Base-by-base conservation (phyloP, 92 coral and sea anemone species). In the Palythoa grandiflora region DNA sequence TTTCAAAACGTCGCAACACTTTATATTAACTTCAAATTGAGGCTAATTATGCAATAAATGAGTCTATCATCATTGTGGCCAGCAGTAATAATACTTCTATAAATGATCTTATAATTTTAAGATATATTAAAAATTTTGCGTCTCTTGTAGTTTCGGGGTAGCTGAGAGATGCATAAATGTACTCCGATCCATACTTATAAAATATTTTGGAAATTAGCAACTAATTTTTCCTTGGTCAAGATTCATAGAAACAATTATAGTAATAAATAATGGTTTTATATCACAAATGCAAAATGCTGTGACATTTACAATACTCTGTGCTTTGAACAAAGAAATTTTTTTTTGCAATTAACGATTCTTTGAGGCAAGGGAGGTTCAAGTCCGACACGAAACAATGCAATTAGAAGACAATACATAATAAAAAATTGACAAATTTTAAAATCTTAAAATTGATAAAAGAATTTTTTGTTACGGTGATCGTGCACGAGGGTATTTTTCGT, bases 221-320 rank as follows among this genome's bases (percentile, higher is more conserved):
- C 15, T 38, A 20, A 38, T 11, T 77, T 61, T 79, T 79, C 60
- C 36, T 79, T 75, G 61, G 36, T 60, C 15, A 59, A 47, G 70
- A 20, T 61, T 81, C 60, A 14, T 47, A 80, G 50, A 65, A 65
- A 48, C 28, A 52, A 68, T 48, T 63, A 63, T n/a, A 47, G 86
- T 52, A 81, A 81, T 81, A 81, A 81, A 81, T 81, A 81, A 81
- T 53, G 15, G 48, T 35, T 44, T 48, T 17, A 44, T 38, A 19
- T 61, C 52, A 38, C 72, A 61, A 70, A 20, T 20, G 38, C 6
- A 70, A 28, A 9, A 36, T 35, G 39, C 44, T 79, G 71, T 77
- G 13, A 5, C 48, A 9, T 52, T 54, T 53, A 77, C 63, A 14
- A 28, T 59, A 17, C 1, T 35, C 47, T 11, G 75, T 1, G 68